Evolutionary conservation across 2,113 vertebrate species (phyloP), one percentile per base, ranked within the genome.

Genomic region (Brachyistius frenatus): DNA sequence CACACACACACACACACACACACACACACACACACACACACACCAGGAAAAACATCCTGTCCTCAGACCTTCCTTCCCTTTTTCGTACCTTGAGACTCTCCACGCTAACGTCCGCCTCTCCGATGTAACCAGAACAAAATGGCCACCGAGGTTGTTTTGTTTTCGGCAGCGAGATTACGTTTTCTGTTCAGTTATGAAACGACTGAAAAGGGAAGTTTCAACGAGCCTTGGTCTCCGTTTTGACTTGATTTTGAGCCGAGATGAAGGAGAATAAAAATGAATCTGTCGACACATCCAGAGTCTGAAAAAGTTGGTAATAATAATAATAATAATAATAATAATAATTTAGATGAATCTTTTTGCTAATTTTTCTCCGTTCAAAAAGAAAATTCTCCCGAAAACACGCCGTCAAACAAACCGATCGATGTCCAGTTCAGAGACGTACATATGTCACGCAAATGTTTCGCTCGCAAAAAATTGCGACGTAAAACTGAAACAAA

Each of bases 11-110:
- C 23, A 23, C 23, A 47, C 66, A 67, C 76, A 63, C 74, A 46
- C 5, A 66, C 60, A 54, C 66, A 77, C 60, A 58, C 52, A 71
- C 52, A 62, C 13, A 83, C 56, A 88, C 73, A 88, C 53, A 89
- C 73, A 81, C 44, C 6, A 60, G 73, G 73, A 87, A 84, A 89
- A 89, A 92, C 88, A 89, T 89, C 86, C 87, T 90, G 89, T 83
- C 83, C 89, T 87, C 80, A 77, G 47, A 78, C 82, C 85, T 78
- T 89, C 89, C 87, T 86, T 83, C 82, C 80, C 23, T 23, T 71
- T 5, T 47, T 52, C 54, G 8, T 30, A 79, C 86, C 82, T 78
- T 35, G 37, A 80, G 61, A 71, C 47, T 55, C 64, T 57, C 67
- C 23, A 1, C 23, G 1, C 1, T 23, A n/a, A n/a, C 23, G 23